Evolutionary conservation across 2,113 vertebrate species (phyloP).

Genomic region (Macquaria ambigua): DNA sequence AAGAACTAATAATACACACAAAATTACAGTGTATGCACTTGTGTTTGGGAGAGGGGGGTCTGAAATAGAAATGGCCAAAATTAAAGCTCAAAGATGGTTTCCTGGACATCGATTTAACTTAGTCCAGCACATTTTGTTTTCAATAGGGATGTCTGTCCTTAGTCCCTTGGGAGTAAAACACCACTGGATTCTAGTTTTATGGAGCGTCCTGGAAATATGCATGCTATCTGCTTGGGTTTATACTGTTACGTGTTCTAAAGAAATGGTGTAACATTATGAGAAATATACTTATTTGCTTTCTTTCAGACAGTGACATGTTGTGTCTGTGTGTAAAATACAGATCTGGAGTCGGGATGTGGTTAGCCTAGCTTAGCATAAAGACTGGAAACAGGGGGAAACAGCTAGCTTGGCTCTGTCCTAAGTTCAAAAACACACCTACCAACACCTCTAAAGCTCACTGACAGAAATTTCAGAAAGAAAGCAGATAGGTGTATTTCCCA

Average conservation of each 20-base stretch:
- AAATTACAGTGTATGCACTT: conserved; percentile 41
- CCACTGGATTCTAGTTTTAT: background rate
- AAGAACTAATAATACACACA: conserved; percentile 48
- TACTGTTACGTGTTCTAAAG: background rate
- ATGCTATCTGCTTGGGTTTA: background rate
- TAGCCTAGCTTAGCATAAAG: conserved; percentile 8
- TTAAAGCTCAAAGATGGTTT: conserved; percentile 32
- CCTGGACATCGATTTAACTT: conserved; percentile 1
- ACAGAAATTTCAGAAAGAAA: background rate
- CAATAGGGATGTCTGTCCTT: background rate
- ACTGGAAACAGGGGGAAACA: background rate
- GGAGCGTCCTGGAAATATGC: background rate
- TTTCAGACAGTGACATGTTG: background rate
- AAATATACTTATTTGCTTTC: background rate
- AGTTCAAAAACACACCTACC: background rate
- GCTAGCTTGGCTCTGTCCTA: background rate
- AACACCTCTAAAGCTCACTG: background rate
- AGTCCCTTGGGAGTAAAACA: background rate
- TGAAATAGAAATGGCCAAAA: conserved; percentile 27
- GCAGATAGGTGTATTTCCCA: background rate
- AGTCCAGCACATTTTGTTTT: background rate
- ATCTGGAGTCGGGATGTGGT: background rate
- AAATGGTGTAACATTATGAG: background rate
- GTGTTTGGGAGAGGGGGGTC: conserved; percentile 24
- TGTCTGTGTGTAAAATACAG: background rate